These are phyloP conservation scores for Nymphalis urticae DNA, from an alignment of 2,888 invertebrate species.

Conservation along the genomic window DNA sequence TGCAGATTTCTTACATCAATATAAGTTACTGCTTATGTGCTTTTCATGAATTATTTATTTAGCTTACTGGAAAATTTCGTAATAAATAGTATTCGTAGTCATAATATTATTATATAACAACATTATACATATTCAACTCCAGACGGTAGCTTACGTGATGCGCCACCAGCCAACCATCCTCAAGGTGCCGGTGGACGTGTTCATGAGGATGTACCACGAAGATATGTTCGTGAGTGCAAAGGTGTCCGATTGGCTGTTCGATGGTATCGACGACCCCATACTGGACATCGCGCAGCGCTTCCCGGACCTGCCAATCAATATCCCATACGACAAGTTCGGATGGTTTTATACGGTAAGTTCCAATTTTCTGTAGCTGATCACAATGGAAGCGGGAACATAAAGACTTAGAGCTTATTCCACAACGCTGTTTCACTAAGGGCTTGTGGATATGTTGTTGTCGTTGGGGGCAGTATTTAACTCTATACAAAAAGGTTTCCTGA, in stretches of 20 bases:
- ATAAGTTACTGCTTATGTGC: too few relatives aligned
- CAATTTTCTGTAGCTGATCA: not conserved
- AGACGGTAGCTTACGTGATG: slow-evolving; percentile 85
- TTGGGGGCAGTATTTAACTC: too few relatives aligned
- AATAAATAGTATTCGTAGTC: too few relatives aligned
- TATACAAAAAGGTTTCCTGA: too few relatives aligned
- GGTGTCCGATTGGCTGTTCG: slow-evolving; percentile 87
- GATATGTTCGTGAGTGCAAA: slow-evolving; percentile 83
- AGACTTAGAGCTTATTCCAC: too few relatives aligned
- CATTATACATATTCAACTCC: slow-evolving; percentile 28
- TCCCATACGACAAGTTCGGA: slow-evolving; percentile 90
- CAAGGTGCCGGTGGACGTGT: slow-evolving; percentile 72
- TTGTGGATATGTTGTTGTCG: too few relatives aligned
- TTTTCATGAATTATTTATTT: too few relatives aligned
- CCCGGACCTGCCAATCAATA: slow-evolving; percentile 74
- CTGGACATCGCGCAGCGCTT: slow-evolving; percentile 80
- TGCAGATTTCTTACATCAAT: too few relatives aligned
- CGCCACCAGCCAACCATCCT: slow-evolving; percentile 66
- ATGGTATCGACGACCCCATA: slow-evolving; percentile 89
- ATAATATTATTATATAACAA: too few relatives aligned
- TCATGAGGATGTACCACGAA: slow-evolving; percentile 79
- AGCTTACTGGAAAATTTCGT: too few relatives aligned
- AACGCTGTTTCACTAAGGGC: too few relatives aligned
- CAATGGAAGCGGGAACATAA: not conserved
- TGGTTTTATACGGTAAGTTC: slow-evolving; percentile 89